phyloP scores from a whole-genome alignment of 2,113 vertebrate genomes.

The Phrynosoma platyrhinos region DNA sequence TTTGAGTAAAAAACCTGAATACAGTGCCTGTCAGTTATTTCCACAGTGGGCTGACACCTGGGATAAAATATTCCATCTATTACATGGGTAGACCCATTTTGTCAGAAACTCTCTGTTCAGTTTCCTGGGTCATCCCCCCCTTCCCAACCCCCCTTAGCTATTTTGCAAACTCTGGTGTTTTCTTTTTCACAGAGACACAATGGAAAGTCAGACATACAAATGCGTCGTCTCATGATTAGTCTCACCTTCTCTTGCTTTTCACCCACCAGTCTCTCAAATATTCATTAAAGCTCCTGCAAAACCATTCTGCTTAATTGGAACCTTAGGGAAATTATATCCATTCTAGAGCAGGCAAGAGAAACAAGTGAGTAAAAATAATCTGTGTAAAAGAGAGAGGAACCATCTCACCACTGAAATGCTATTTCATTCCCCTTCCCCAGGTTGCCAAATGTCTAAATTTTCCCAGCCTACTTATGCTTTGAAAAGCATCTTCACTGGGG shows the following conservation, averaged over 20 bases:
- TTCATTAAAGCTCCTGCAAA: not conserved
- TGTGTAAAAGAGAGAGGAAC: fast-evolving
- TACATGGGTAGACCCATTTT: not conserved
- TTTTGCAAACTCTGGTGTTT: not conserved
- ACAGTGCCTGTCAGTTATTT: not conserved
- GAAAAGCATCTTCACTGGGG: not conserved
- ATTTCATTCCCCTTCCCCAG: not conserved
- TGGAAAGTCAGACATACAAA: not conserved
- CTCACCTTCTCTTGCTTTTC: not conserved
- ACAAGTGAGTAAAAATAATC: not conserved
- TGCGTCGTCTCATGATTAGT: not conserved
- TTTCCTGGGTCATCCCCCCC: not conserved
- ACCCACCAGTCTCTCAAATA: not conserved
- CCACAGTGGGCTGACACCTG: not conserved
- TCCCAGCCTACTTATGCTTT: not conserved
- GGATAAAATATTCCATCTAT: not conserved
- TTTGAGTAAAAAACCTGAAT: no score
- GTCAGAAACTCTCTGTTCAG: not conserved
- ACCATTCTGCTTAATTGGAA: constrained; percentile 34
- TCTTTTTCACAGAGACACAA: not conserved
- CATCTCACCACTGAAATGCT: not conserved
- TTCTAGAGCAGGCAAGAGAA: not conserved
- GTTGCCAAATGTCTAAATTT: not conserved
- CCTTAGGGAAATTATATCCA: constrained; percentile 19
- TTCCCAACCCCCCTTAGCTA: no score